Percentiles rank a stretch among this genome's conserved stretches.
phyloP scores from a whole-genome alignment of 2,888 invertebrate species.

The Halictus quadricinctus region DNA sequence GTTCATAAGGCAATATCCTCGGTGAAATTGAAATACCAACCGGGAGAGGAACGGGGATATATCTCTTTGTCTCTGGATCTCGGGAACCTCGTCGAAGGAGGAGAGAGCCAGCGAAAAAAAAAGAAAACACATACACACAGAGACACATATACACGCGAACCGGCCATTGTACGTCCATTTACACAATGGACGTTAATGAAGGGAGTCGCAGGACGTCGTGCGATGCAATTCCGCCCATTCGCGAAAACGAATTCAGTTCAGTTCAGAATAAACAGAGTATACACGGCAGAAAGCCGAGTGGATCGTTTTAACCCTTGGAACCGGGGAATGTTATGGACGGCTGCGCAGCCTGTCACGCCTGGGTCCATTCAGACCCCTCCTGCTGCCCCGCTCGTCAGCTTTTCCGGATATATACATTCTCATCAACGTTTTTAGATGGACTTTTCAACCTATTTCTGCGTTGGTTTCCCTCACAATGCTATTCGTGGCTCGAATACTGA shows the following conservation, averaged over 20 bases:
- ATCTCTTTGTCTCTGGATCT: constrained; percentile 52
- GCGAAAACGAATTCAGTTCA: constrained; percentile 30
- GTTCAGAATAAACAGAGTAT: constrained; percentile 16
- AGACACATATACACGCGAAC: constrained; percentile 22
- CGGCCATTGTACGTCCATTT: constrained; percentile 44
- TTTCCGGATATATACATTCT: background rate
- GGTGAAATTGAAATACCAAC: constrained; percentile 63
- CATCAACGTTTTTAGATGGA: background rate
- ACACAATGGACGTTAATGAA: constrained; percentile 53
- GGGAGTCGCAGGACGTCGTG: constrained; percentile 19
- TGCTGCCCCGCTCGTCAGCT: background rate
- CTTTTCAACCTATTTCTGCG: background rate
- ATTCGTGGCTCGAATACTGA: background rate
- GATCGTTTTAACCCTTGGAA: background rate
- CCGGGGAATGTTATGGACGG: constrained; percentile 8
- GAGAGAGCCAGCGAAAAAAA: background rate
- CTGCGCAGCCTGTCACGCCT: constrained; percentile 1
- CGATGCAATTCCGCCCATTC: constrained; percentile 35
- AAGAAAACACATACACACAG: background rate
- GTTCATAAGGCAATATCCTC: constrained; percentile 61
- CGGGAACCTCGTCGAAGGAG: constrained; percentile 10
- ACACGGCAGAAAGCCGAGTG: background rate
- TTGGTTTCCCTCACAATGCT: background rate
- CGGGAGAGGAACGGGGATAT: constrained; percentile 43
- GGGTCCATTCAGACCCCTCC: constrained; percentile 1